A percentile compares a stretch with the other conserved stretches of the same genome.
These are phyloP conservation scores for Oplegnathus fasciatus DNA, from an alignment of 2,113 vertebrate species.

Conservation along the genomic window DNA sequence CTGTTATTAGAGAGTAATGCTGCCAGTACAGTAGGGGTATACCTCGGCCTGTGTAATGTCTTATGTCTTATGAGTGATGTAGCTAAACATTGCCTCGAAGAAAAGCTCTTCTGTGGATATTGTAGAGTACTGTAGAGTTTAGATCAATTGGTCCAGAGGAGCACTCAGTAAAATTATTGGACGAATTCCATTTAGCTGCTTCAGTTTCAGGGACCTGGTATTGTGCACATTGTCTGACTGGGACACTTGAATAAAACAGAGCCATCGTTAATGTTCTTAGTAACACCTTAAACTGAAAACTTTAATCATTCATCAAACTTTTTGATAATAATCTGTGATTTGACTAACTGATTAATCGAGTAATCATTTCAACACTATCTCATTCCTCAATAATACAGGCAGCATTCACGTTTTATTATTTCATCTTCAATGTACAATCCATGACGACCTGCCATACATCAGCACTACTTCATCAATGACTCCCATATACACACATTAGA, in stretches of 20 bases:
- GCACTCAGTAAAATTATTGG: background rate
- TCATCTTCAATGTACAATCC: background rate
- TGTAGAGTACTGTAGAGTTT: too few relatives aligned
- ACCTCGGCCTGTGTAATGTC: background rate
- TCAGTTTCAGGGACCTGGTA: too few relatives aligned
- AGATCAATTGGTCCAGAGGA: background rate
- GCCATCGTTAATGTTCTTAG: too few relatives aligned
- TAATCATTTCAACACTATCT: background rate
- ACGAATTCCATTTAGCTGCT: too few relatives aligned
- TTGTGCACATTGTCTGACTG: too few relatives aligned
- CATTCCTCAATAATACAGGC: background rate
- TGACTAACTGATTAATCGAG: background rate
- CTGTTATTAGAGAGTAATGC: background rate
- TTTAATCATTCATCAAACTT: background rate
- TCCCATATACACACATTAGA: background rate
- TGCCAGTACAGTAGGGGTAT: background rate
- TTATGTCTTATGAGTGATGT: background rate
- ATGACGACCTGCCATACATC: background rate
- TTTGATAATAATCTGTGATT: background rate
- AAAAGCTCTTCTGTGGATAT: background rate
- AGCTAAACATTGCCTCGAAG: background rate
- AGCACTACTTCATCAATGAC: background rate
- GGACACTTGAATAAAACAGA: too few relatives aligned
- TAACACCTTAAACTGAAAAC: too few relatives aligned
- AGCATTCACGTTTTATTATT: background rate